Percentiles rank a stretch among this genome's conserved stretches.
Conservation (phyloP, 2,113 vertebrate genomes). For the Plecturocebus donacophilus region DNA sequence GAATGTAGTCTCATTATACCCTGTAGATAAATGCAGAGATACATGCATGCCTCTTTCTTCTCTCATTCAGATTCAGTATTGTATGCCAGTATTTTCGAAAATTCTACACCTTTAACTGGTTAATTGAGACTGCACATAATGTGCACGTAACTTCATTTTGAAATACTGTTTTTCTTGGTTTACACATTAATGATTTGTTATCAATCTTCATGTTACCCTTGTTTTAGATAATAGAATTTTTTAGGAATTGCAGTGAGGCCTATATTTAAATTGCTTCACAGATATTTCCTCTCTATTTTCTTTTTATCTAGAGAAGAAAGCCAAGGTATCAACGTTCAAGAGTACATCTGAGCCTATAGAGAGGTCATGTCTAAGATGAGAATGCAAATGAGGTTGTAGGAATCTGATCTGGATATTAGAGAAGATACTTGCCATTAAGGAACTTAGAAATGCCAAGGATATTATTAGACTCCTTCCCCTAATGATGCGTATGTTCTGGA, state of each 20-base stretch:
- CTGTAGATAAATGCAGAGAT: neutral
- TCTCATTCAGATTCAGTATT: neutral
- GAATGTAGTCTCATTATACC: neutral
- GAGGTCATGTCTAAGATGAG: neutral
- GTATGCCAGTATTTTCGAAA: neutral
- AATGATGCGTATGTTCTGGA: neutral
- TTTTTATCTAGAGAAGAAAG: constrained; percentile 1
- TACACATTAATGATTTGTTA: neutral
- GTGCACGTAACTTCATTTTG: neutral
- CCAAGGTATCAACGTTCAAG: neutral
- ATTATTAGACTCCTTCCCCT: neutral
- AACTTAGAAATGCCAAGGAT: neutral
- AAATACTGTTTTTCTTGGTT: neutral
- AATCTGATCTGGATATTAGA: neutral
- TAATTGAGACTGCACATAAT: neutral
- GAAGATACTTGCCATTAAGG: neutral
- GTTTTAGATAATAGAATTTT: neutral
- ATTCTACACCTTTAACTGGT: neutral
- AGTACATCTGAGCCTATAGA: neutral
- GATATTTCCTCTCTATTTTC: constrained; percentile 28
- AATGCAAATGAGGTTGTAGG: neutral
- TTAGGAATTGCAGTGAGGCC: neutral
- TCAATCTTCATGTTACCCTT: neutral
- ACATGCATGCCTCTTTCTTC: neutral
- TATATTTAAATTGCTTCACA: neutral